Base-by-base conservation (phyloP, 2,113 vertebrate species). In the Vulpes vulpes region DNA sequence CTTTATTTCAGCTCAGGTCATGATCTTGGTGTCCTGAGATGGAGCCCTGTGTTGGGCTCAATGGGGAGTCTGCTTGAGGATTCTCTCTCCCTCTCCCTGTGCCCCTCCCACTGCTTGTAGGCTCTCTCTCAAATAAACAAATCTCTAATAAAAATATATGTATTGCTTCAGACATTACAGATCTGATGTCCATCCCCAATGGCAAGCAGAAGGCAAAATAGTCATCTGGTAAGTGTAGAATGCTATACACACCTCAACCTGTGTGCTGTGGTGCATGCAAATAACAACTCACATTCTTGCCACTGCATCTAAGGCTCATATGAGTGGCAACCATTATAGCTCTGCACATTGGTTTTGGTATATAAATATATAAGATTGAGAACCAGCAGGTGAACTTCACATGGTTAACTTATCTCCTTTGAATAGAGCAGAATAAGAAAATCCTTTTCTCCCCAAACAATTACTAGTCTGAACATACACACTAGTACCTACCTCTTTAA, bases 401-500 rank as follows among this genome's bases (percentile, higher is more conserved):
- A 16, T 32, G 38, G 16, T 86, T 32, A 11, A 57, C 11, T 19
- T 60, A n/a, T 19, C 16, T 82, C 67, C 94, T 94, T 85, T 79
- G 57, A 94, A 86, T 49, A 87, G 38, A 86, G 30, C 74, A 84
- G 65, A 73, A 69, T 5, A 89, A 73, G 17, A 64, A 23, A 81
- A 84, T 65, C 35, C 11, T 82, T 95, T 95, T 73, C 49, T 81
- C 43, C 59, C 30, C 2, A 67, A 80, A 94, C 25, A 22, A 27
- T 80, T 65, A 69, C 60, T 60, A 60, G 6, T 19, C 43, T 78
- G 43, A 73, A 78, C 27, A 59, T 35, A 69, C 32, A 51, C 25
- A 87, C 32, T 59, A 4, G 0, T 22, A 86, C 97, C 4, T 98
- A 99, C 99, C 99, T 99, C 99, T 98, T 99, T 99, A 11, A 99